These are phyloP conservation scores for Bombus breviceps DNA, from an alignment of 1,140 invertebrate genomes.

Conservation along the genomic window DNA sequence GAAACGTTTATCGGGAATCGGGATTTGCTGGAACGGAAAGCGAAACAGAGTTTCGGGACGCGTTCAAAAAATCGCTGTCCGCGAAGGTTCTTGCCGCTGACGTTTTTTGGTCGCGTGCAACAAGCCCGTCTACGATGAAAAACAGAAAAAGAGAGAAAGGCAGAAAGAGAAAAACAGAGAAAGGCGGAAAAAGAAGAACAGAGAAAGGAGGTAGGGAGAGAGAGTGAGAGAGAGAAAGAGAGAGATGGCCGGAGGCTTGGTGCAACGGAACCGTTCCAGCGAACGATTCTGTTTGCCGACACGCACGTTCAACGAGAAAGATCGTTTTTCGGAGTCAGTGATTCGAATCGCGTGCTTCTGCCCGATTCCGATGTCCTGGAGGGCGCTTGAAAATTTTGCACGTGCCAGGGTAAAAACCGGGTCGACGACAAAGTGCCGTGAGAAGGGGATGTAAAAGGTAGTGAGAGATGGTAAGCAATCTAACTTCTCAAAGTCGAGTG, in stretches of 20 bases:
- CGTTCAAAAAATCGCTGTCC: conserved; percentile 53
- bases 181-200: not conserved
- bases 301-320: conserved; percentile 78
- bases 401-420: conserved; percentile 56
- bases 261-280: conserved; percentile 66
- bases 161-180: too few species aligned
- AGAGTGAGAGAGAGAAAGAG: conserved; percentile 3
- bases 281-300: conserved; percentile 81
- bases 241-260: conserved; percentile 32
- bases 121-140: conserved; percentile 20
- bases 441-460: not conserved
- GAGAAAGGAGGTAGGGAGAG: not conserved
- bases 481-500: not conserved
- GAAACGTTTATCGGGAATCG: conserved; percentile 59
- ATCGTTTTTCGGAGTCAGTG: conserved; percentile 80
- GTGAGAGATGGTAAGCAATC: not conserved
- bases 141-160: conserved; percentile 1
- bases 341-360: conserved; percentile 68
- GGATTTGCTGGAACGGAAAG: conserved; percentile 47
- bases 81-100: conserved; percentile 59
- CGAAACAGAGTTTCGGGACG: conserved; percentile 42
- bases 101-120: conserved; percentile 54
- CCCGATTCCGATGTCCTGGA: conserved; percentile 40
- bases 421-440: not conserved
- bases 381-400: conserved; percentile 62